A percentile compares a stretch with the other conserved stretches of the same genome.
Evolutionary conservation across 2,797 vertebrate species (phyloP).

Genomic region (Coregonus suidteri): DNA sequence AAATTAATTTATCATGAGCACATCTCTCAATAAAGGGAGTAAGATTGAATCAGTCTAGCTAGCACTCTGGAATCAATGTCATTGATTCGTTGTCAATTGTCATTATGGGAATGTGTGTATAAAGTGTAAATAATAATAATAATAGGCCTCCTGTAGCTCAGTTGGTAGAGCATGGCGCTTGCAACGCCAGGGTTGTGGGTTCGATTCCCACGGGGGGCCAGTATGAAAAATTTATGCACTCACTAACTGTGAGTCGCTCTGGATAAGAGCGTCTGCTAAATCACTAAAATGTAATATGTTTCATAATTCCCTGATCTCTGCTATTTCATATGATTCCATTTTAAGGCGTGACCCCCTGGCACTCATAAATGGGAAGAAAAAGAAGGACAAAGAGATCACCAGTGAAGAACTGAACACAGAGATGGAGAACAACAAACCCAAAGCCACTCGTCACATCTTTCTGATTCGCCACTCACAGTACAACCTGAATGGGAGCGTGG

Average conservation of each 20-base stretch:
- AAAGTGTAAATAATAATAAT: not conserved
- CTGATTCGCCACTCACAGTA: slow-evolving; percentile 88
- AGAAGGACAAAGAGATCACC: slow-evolving; percentile 58
- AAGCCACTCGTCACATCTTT: slow-evolving; percentile 84
- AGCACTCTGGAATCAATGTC: not conserved
- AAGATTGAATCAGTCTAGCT: fast-evolving
- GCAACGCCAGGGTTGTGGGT: no score
- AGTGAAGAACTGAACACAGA: slow-evolving; percentile 72
- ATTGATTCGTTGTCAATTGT: not conserved
- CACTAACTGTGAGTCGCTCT: no score
- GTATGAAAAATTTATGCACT: no score
- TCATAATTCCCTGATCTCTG: not conserved
- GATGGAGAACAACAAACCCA: slow-evolving; percentile 76
- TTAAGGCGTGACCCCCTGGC: slow-evolving; percentile 80
- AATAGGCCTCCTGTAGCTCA: no score
- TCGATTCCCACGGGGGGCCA: no score
- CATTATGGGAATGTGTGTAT: not conserved
- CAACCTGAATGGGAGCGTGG: slow-evolving; percentile 75
- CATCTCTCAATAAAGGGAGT: not conserved
- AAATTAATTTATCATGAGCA: not conserved
- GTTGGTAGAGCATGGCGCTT: no score
- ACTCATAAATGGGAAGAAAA: slow-evolving; percentile 74
- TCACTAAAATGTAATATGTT: no score
- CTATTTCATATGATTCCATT: not conserved
- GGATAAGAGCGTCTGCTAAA: no score